phyloP scores from a whole-genome alignment of 2,113 vertebrate species.

The Motacilla tschutschensis region DNA sequence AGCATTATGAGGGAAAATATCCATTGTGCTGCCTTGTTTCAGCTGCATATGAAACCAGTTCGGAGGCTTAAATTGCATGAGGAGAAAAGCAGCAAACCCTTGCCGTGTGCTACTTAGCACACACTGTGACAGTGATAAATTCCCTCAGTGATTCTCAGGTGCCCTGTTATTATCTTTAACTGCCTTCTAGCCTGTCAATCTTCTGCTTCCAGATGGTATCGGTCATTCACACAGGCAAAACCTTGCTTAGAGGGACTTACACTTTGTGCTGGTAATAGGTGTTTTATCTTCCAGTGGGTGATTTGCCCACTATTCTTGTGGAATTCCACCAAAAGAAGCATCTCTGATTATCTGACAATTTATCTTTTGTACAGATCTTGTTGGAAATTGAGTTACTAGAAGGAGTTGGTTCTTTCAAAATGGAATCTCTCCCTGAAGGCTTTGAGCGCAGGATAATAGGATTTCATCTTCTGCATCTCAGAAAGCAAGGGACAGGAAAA shows the following conservation, averaged over 20 bases:
- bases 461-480: background rate
- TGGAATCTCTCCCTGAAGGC: conserved; percentile 31
- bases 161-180: conserved; percentile 67
- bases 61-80: background rate
- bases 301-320: conserved; percentile 49
- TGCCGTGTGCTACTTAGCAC: conserved; percentile 32
- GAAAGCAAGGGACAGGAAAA: background rate
- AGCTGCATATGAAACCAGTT: background rate
- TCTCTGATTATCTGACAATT: conserved; percentile 66
- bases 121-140: conserved; percentile 64
- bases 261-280: conserved; percentile 61
- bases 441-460: conserved; percentile 34
- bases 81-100: background rate
- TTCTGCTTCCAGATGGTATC: conserved; percentile 66
- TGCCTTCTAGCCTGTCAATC: conserved; percentile 66
- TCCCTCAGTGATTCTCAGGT: conserved; percentile 64
- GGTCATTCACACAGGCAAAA: conserved; percentile 56
- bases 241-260: conserved; percentile 67
- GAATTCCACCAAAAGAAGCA: conserved; percentile 56
- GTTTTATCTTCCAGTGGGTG: conserved; percentile 66
- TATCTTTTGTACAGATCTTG: conserved; percentile 60
- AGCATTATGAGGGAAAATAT: background rate
- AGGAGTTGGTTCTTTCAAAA: conserved; percentile 29
- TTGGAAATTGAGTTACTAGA: conserved; percentile 60
- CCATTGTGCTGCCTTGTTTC: background rate